Conservation (phyloP, 2,888 invertebrate genomes). For the Tiliacea citrago region DNA sequence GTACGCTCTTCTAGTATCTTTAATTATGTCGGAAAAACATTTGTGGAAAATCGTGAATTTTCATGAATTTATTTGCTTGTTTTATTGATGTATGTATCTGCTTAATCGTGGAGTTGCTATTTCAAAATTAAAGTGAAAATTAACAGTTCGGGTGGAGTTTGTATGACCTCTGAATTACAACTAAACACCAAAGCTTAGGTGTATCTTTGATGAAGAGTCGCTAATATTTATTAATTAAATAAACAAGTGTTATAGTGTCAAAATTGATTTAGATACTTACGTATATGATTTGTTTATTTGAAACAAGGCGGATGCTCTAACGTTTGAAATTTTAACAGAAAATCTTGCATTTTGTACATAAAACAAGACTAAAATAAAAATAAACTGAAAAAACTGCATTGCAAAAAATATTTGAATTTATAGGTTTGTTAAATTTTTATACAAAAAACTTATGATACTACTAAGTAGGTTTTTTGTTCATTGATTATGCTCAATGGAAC, state of each 20-base stretch:
- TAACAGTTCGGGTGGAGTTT: not conserved
- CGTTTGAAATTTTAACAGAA: no score
- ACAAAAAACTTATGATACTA: not conserved
- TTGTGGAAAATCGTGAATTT: not conserved
- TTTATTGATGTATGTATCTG: not conserved
- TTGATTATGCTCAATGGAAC: not conserved
- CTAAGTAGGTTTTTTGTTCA: not conserved
- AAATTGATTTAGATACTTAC: not conserved
- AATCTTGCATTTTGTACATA: no score
- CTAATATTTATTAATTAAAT: not conserved
- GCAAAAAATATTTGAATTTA: no score
- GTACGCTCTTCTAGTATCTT: slow-evolving; percentile 57
- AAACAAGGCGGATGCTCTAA: not conserved
- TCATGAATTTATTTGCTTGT: not conserved
- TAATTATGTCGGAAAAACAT: not conserved
- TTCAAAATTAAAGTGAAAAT: not conserved
- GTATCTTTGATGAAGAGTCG: not conserved
- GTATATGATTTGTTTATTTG: not conserved
- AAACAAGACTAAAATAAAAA: no score
- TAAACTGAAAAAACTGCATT: no score
- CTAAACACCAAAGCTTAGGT: not conserved
- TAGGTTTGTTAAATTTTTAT: not conserved
- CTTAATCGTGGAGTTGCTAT: not conserved
- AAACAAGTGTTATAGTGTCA: not conserved
- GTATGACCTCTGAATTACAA: slow-evolving; percentile 18